Percentiles rank a stretch among this genome's conserved stretches.
These are phyloP conservation scores for Struthio camelus DNA, from an alignment of 2,113 vertebrate genomes.

Conservation along the genomic window DNA sequence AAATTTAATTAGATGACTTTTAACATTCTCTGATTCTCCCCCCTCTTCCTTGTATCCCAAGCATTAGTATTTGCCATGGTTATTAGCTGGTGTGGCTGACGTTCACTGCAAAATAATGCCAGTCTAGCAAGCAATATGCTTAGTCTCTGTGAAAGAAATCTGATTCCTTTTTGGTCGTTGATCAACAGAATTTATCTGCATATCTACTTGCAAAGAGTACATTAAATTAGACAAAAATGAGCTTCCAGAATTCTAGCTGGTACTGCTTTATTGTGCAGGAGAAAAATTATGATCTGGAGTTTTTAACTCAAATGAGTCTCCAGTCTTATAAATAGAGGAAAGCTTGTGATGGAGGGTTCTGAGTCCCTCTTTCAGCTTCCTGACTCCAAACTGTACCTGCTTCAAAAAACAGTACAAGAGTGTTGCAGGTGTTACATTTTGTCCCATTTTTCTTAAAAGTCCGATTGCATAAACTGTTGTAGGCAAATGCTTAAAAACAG, in stretches of 20 bases:
- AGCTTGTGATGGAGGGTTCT: background rate
- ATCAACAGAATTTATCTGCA: background rate
- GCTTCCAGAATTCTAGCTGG: background rate
- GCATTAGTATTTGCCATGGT: background rate
- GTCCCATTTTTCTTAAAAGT: background rate
- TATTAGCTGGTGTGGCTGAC: background rate
- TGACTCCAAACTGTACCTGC: background rate
- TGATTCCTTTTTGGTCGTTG: background rate
- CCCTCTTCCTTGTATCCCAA: background rate
- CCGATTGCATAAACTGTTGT: background rate
- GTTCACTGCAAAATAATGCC: background rate
- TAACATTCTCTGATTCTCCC: slow-evolving; percentile 29
- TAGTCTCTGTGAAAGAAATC: background rate
- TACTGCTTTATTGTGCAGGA: background rate
- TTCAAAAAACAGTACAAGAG: background rate
- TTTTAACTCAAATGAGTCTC: background rate
- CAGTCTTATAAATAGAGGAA: background rate
- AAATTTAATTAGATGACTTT: slow-evolving; percentile 66
- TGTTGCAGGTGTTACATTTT: fast-evolving
- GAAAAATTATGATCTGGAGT: background rate
- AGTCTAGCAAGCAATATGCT: background rate
- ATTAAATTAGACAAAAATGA: background rate
- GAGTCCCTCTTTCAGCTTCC: background rate
- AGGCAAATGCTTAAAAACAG: background rate
- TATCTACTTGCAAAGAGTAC: background rate